Evolutionary conservation across 2,113 vertebrate species (phyloP).

Genomic region (Catharus bicknelli): DNA sequence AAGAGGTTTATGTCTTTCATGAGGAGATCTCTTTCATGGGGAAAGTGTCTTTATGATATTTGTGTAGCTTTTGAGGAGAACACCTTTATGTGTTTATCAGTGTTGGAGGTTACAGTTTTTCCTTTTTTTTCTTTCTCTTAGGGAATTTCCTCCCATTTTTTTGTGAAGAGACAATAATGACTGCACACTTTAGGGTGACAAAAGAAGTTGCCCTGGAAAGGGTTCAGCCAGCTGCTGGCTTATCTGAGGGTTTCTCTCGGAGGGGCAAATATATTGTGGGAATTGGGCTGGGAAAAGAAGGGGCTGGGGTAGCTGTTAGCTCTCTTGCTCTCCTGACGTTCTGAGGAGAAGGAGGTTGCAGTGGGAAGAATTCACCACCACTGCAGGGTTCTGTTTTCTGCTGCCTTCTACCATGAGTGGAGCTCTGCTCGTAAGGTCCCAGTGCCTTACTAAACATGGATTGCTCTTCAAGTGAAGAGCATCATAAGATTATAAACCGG

Average conservation of each 20-base stretch:
- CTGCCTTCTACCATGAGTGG: not conserved
- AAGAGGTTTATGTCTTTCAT: not conserved
- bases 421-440: not conserved
- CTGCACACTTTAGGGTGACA: not conserved
- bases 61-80: not conserved
- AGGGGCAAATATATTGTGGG: fast-evolving
- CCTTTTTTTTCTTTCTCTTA: not conserved
- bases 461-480: not conserved
- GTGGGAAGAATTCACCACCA: not conserved
- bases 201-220: not conserved
- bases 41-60: not conserved
- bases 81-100: fast-evolving
- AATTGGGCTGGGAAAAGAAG: not conserved
- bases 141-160: not conserved
- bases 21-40: too few species aligned
- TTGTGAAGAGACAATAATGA: not conserved
- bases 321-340: not conserved
- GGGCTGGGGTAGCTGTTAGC: not conserved
- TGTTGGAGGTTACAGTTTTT: not conserved
- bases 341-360: too few species aligned
- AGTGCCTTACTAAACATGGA: too few species aligned
- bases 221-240: too few species aligned
- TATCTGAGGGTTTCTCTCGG: not conserved
- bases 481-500: not conserved
- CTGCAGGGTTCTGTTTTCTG: not conserved